Evolutionary conservation across 2,797 vertebrate species (phyloP), one percentile per base, ranked within the genome.

Genomic region (Acomys russatus): DNA sequence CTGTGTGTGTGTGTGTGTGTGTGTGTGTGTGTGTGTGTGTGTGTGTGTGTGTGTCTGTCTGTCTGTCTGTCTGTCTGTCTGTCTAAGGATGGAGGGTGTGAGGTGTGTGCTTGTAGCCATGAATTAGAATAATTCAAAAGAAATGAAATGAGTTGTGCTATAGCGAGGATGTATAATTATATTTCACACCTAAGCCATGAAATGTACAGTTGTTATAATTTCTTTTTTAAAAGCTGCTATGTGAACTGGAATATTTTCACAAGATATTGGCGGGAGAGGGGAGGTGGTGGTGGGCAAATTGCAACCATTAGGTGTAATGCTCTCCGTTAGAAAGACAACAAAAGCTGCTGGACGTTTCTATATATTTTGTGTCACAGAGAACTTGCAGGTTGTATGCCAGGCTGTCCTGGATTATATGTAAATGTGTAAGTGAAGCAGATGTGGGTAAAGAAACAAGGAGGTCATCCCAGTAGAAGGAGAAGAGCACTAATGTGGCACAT

Each of bases 161-260:
- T 71, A 15, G 61, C 25, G 54, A 22, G 15, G 51, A 7, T 59
- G 33, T 22, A 59, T 59, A 25, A 9, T 35, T 87, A 71, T 38
- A 87, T 38, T 76, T 49, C 66, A 76, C 17, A 84, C 7, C 28
- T n/a, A 68, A 33, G 35, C 70, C 23, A 9, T 74, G 9, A 35
- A 33, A 38, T 66, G 7, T 59, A 11, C 10, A 44, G 5, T 71
- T 61, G 38, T 78, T 79, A 79, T 71, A 87, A 63, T 44, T 44
- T 44, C 44, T 44, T 44, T 44, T 44, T 44, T 3, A 44, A 44
- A 44, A 8, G 49, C 63, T 68, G 6, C 35, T 63, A 2, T 92
- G 90, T 79, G 59, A 94, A 12, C 22, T 80, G 44, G 38, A 77
- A 88, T 35, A 44, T 94, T 91, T 96, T n/a, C 22, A 82, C 28